These are phyloP conservation scores for Tetramorium alpestre DNA, from an alignment of 1,140 invertebrate genomes.

Conservation along the genomic window DNA sequence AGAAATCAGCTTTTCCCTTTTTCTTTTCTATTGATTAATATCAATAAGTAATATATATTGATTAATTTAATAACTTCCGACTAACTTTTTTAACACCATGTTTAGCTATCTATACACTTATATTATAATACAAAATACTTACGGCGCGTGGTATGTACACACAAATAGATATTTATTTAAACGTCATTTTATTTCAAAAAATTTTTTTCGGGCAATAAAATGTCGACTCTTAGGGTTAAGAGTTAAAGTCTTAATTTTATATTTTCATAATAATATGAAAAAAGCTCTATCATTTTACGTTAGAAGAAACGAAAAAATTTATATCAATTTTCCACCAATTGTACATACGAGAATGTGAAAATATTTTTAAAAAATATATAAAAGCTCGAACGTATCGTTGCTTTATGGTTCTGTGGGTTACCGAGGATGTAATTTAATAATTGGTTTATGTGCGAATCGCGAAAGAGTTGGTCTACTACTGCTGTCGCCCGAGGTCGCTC, in stretches of 20 bases:
- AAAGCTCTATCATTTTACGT: background rate
- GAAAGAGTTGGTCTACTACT: slow-evolving; percentile 12
- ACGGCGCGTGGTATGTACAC: background rate
- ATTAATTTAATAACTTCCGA: background rate
- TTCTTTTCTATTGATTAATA: background rate
- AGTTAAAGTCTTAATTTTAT: background rate
- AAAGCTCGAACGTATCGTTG: background rate
- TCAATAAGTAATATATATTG: background rate
- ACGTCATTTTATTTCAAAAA: background rate
- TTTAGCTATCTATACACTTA: background rate
- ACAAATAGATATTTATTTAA: background rate
- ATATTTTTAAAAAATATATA: background rate
- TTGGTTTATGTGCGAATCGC: slow-evolving; percentile 20
- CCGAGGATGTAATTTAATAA: background rate
- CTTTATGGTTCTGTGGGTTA: background rate
- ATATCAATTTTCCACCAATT: background rate
- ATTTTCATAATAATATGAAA: background rate
- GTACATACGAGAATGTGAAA: background rate
- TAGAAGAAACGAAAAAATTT: background rate
- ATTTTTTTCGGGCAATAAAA: background rate
- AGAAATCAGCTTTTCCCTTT: no score
- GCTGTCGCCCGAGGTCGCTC: background rate
- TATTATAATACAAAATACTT: background rate
- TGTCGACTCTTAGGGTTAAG: background rate
- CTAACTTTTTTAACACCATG: background rate